Conservation (phyloP, 2,797 vertebrate genomes). For the Hipposideros larvatus region DNA sequence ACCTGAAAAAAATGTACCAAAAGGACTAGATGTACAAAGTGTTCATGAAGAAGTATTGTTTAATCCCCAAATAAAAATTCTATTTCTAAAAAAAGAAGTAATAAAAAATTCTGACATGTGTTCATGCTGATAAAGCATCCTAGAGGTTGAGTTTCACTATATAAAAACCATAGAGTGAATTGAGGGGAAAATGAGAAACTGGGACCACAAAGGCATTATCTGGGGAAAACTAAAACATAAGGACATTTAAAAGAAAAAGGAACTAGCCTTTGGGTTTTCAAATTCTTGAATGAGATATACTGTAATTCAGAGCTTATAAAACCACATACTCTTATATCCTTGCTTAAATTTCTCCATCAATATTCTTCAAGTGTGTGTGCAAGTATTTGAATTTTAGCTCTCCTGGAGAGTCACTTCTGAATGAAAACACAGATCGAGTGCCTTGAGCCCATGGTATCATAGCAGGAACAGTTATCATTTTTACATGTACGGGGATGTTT, state of each 20-base stretch:
- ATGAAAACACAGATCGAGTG: neutral
- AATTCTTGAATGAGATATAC: neutral
- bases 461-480: neutral
- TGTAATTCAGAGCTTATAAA: neutral
- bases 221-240: constrained; percentile 5
- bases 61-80: neutral
- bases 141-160: neutral
- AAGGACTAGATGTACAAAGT: neutral
- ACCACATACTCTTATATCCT: neutral
- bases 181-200: constrained; percentile 6
- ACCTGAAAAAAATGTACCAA: neutral
- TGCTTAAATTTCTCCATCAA: neutral
- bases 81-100: neutral
- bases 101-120: neutral
- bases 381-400: neutral
- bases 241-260: constrained; percentile 7
- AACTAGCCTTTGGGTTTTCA: neutral
- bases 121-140: neutral
- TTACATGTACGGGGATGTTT: neutral
- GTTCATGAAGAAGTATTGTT: neutral
- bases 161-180: neutral
- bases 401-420: neutral
- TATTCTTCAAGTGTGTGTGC: neutral
- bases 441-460: neutral
- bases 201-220: neutral